Base-by-base conservation (phyloP, 2,888 invertebrate genomes). In the Dryomyza anilis region DNA sequence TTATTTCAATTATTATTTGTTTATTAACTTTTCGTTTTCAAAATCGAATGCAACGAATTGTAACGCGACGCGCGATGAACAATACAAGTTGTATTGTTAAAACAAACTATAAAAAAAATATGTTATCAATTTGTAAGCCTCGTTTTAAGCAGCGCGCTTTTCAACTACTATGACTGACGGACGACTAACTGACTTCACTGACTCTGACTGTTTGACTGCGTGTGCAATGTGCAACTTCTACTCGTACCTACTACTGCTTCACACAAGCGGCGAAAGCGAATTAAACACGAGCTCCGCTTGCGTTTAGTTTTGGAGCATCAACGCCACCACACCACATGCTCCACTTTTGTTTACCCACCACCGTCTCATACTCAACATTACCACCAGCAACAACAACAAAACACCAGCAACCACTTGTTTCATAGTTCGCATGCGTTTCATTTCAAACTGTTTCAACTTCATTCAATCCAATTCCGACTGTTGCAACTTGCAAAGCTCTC, bases 261-360 rank as follows among this genome's bases (percentile, higher is more conserved):
- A 66, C 48, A 67, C 67, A 62, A 71, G 66, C 64, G 67, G 69
- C 68, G 67, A 68, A 71, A 67, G 64, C 70, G 71, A 67, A 71
- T 71, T 71, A 65, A 69, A 63, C 63, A n/a, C 64, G 56, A 69
- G 69, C 69, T 27, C 55, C 21, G 43, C n/a, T 36, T 48, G 25
- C 19, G 29, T 58, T 39, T 70, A 68, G 69, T 69, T 72, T 72
- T 70, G 71, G 69, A 70, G 70, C 69, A 68, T 69, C 48, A 16
- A n/a, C n/a, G 36, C 30, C 8, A 33, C 12, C 55, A 19, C 33
- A n/a, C n/a, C n/a, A n/a, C n/a, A n/a, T n/a, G n/a, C n/a, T n/a
- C n/a, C n/a, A n/a, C n/a, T n/a, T n/a, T n/a, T n/a, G n/a, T n/a
- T n/a, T n/a, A n/a, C n/a, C n/a, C n/a, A n/a, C 2, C 25, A 30